Percentiles rank a stretch among this genome's conserved stretches.
Evolutionary conservation across 2,113 vertebrate genomes (phyloP).

Genomic region (Canis aureus): DNA sequence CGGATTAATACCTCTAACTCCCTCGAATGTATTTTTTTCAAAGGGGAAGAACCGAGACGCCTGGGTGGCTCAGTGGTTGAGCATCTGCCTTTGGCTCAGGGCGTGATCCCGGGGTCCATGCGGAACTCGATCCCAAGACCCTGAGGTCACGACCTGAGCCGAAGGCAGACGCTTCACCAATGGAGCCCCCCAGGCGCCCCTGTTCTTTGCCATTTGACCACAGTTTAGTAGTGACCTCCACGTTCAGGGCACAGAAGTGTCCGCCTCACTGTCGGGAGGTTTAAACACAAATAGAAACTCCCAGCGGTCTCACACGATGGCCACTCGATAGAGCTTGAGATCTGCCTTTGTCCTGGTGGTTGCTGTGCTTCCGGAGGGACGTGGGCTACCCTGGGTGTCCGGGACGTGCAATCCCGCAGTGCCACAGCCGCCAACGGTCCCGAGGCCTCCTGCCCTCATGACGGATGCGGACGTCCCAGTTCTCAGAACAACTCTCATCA

Average conservation of each 20-base stretch:
- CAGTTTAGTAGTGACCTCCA: rapidly evolving
- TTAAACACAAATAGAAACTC: not conserved
- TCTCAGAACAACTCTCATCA: not conserved
- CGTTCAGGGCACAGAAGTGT: not conserved
- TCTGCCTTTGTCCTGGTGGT: not conserved
- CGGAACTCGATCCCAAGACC: not conserved
- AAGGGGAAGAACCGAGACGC: not conserved
- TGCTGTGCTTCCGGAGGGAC: not conserved
- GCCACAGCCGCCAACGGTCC: not conserved
- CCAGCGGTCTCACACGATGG: not conserved
- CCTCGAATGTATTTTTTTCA: not conserved
- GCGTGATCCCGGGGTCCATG: not conserved
- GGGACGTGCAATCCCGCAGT: no score
- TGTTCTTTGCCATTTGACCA: not conserved
- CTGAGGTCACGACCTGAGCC: not conserved
- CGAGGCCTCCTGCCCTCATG: not conserved
- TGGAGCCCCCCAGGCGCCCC: not conserved
- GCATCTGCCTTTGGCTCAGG: no score
- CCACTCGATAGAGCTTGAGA: not conserved
- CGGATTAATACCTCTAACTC: not conserved
- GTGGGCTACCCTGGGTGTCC: not conserved
- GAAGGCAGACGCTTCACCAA: not conserved
- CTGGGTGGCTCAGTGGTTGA: no score
- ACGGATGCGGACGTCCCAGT: not conserved
- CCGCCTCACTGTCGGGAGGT: not conserved